Conservation (phyloP, 2,888 invertebrate genomes). For the Spodoptera exigua region DNA sequence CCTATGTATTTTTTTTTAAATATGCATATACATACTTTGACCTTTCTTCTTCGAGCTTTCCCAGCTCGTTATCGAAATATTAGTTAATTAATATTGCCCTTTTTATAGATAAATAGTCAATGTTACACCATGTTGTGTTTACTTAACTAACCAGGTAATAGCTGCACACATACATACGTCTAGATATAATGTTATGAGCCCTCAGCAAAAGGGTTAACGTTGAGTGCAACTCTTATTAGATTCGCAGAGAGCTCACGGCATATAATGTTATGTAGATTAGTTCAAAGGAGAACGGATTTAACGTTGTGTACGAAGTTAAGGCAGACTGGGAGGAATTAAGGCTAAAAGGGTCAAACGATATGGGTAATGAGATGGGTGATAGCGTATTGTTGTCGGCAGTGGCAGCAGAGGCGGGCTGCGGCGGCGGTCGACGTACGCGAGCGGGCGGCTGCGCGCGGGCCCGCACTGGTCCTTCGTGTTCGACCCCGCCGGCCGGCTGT, state of each 20-base stretch:
- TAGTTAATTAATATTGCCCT: conserved; percentile 43
- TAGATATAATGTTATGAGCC: conserved; percentile 22
- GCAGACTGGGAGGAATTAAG: conserved; percentile 40
- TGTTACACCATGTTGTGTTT: conserved; percentile 23
- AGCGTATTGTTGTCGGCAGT: conserved; percentile 66
- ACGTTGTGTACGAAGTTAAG: conserved; percentile 42
- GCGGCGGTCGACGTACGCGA: conserved; percentile 90
- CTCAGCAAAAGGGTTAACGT: conserved; percentile 36
- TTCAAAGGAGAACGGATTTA: conserved; percentile 52
- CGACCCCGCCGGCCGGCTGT: conserved; percentile 98
- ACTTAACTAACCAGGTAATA: conserved; percentile 6
- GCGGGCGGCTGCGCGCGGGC: conserved; percentile 91
- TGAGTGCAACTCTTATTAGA: conserved; percentile 54
- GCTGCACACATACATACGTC: conserved; percentile 4
- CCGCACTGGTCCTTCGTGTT: conserved; percentile 98
- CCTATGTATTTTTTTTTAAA: too few species aligned
- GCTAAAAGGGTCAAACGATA: conserved; percentile 42
- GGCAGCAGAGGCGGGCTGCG: conserved; percentile 85
- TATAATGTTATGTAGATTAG: conserved; percentile 50
- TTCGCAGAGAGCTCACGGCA: conserved; percentile 38
- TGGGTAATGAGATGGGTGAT: conserved; percentile 42
- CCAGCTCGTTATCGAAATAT: conserved; percentile 38
- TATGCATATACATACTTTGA: too few species aligned
- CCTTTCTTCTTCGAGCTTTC: too few species aligned
- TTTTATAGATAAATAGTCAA: conserved; percentile 20